Conservation (phyloP, 2,888 invertebrate species). For the Cataglyphis livida region DNA sequence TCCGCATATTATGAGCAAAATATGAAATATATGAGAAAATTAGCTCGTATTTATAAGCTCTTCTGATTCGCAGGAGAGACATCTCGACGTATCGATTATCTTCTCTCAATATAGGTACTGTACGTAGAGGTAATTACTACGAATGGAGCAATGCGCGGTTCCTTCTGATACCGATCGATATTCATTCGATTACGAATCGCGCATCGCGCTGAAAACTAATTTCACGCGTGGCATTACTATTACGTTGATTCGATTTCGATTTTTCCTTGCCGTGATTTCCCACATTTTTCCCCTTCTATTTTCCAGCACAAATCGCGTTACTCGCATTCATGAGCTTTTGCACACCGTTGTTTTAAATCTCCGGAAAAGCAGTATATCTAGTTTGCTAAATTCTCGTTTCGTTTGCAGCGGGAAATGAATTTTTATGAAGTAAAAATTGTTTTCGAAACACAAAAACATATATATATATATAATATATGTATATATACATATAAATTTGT, state of each 20-base stretch:
- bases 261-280: conserved; percentile 55
- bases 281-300: conserved; percentile 39
- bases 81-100: conserved; percentile 38
- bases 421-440: conserved; percentile 53
- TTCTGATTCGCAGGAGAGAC: neutral
- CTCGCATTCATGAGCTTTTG: conserved; percentile 47
- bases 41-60: neutral
- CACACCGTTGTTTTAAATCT: conserved; percentile 60
- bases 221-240: conserved; percentile 66
- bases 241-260: conserved; percentile 66
- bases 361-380: conserved; percentile 70
- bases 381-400: conserved; percentile 66
- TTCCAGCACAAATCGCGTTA: conserved; percentile 57
- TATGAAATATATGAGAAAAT: conserved; percentile 14
- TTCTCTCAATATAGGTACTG: neutral
- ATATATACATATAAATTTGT: neutral
- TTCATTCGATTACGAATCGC: conserved; percentile 58
- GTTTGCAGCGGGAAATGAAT: conserved; percentile 54
- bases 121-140: conserved; percentile 29
- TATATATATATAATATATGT: neutral
- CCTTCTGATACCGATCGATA: conserved; percentile 57
- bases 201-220: conserved; percentile 63
- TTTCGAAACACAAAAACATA: conserved; percentile 18
- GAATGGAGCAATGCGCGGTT: conserved; percentile 38
- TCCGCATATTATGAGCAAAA: neutral